Percentiles rank a stretch among this genome's conserved stretches.
phyloP scores from a whole-genome alignment of 2,113 vertebrate species.

The Myotis yumanensis region DNA sequence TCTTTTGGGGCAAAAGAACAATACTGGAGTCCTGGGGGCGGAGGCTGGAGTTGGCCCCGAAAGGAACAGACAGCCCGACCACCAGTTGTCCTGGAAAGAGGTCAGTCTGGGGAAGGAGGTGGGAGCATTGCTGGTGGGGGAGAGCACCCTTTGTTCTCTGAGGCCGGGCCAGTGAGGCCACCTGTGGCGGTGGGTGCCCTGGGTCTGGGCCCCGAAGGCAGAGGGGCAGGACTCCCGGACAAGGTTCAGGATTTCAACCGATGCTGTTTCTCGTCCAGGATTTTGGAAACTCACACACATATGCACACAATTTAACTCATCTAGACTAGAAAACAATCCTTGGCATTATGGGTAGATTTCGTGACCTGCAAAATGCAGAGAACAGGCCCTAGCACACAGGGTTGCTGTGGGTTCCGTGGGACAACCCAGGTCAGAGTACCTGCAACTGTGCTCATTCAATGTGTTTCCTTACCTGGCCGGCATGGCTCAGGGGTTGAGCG shows the following conservation, averaged over 20 bases:
- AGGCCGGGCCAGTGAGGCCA: not conserved
- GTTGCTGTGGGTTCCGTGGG: not conserved
- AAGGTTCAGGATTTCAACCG: not conserved
- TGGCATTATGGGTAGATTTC: not conserved
- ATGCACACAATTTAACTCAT: not conserved
- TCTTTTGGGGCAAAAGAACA: conserved; percentile 18
- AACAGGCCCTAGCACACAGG: not conserved
- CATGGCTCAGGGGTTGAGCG: too few relatives aligned
- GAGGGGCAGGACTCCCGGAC: not conserved
- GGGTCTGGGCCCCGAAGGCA: not conserved
- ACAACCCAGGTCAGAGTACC: too few relatives aligned
- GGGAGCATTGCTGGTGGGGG: not conserved
- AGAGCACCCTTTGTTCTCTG: not conserved
- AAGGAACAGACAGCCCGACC: not conserved
- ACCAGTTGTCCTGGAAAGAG: not conserved
- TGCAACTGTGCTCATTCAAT: not conserved
- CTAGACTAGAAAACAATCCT: not conserved
- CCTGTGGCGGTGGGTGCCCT: rapidly evolving
- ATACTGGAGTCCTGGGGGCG: not conserved
- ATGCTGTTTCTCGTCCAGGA: not conserved
- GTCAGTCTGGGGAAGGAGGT: not conserved
- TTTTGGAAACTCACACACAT: not conserved
- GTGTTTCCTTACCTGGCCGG: not conserved
- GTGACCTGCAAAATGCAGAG: not conserved
- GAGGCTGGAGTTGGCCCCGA: not conserved